Conservation (phyloP, 2,113 vertebrate species). For the Sebastes schlegelii region DNA sequence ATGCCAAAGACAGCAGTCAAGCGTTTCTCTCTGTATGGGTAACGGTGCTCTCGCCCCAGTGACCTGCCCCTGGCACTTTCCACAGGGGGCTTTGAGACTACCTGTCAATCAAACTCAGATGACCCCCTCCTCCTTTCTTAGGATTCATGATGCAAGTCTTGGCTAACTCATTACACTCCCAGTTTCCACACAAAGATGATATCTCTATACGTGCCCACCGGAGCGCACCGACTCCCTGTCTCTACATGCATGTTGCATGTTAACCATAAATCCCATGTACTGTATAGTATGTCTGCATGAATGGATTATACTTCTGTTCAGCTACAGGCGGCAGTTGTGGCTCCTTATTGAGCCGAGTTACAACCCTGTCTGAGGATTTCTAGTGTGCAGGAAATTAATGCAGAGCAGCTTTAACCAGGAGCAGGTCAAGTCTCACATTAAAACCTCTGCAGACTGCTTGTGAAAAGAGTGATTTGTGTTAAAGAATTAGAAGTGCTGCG, state of each 20-base stretch:
- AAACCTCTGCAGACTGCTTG: slow-evolving; percentile 28
- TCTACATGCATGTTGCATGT: slow-evolving; percentile 50
- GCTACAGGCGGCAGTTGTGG: slow-evolving; percentile 5
- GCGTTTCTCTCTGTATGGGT: slow-evolving; percentile 63
- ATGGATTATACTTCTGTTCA: slow-evolving; percentile 35
- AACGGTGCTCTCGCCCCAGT: slow-evolving; percentile 58
- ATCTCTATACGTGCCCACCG: slow-evolving; percentile 26
- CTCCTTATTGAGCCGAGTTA: slow-evolving; percentile 16
- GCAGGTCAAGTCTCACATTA: slow-evolving; percentile 52
- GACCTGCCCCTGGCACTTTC: slow-evolving; percentile 73
- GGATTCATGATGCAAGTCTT: slow-evolving; percentile 34
- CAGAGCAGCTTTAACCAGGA: slow-evolving; percentile 49
- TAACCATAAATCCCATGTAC: slow-evolving; percentile 42
- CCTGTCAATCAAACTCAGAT: slow-evolving; percentile 72
- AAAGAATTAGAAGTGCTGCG: slow-evolving; percentile 3
- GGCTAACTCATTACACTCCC: slow-evolving; percentile 47
- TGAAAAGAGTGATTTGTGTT: slow-evolving; percentile 24
- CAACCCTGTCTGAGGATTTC: slow-evolving; percentile 27
- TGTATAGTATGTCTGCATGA: slow-evolving; percentile 31
- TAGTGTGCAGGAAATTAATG: slow-evolving; percentile 32
- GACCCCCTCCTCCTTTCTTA: slow-evolving; percentile 8
- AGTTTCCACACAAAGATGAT: slow-evolving; percentile 47
- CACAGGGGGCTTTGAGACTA: slow-evolving; percentile 54
- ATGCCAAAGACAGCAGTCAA: slow-evolving; percentile 66
- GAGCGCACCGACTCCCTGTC: slow-evolving; percentile 34